Percentiles rank a stretch among this genome's conserved stretches.
Conservation (phyloP, 2,888 invertebrate species). For the Lepidocyrtinus sp. region DNA sequence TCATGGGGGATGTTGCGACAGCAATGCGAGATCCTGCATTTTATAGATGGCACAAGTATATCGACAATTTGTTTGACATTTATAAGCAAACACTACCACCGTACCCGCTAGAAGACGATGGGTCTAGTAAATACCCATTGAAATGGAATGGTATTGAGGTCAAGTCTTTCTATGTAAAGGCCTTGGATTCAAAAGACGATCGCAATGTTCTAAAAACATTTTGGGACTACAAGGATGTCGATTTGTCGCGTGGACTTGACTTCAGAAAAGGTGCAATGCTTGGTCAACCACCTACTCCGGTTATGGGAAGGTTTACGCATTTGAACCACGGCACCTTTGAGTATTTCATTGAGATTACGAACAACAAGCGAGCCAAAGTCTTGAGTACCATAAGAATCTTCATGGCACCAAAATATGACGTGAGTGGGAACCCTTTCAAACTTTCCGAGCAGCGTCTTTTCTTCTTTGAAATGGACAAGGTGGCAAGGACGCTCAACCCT, state of each 20-base stretch:
- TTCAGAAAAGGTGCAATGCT: conserved; percentile 73
- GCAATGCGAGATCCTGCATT: conserved; percentile 91
- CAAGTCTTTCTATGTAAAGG: conserved; percentile 33
- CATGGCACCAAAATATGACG: conserved; percentile 80
- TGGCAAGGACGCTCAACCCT: conserved; percentile 75
- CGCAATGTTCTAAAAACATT: conserved; percentile 80
- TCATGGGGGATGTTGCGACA: conserved; percentile 88
- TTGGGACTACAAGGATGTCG: conserved; percentile 85
- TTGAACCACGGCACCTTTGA: conserved; percentile 71
- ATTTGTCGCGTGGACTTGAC: conserved; percentile 86
- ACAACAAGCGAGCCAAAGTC: conserved; percentile 72
- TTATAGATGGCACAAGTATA: conserved; percentile 87
- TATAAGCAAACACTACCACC: conserved; percentile 81
- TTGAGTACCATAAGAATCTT: conserved; percentile 82
- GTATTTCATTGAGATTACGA: conserved; percentile 70
- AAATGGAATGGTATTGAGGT: conserved; percentile 60
- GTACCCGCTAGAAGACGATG: conserved; percentile 52
- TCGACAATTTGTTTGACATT: conserved; percentile 84
- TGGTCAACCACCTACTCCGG: conserved; percentile 45
- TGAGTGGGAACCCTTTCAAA: conserved; percentile 78
- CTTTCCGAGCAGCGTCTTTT: conserved; percentile 78
- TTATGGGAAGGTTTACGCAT: conserved; percentile 70
- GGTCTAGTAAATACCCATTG: conserved; percentile 64
- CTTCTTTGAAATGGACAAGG: conserved; percentile 84
- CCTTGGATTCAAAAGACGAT: no score